Base-by-base conservation (phyloP, 2,113 vertebrate species). In the Percina caprodes region DNA sequence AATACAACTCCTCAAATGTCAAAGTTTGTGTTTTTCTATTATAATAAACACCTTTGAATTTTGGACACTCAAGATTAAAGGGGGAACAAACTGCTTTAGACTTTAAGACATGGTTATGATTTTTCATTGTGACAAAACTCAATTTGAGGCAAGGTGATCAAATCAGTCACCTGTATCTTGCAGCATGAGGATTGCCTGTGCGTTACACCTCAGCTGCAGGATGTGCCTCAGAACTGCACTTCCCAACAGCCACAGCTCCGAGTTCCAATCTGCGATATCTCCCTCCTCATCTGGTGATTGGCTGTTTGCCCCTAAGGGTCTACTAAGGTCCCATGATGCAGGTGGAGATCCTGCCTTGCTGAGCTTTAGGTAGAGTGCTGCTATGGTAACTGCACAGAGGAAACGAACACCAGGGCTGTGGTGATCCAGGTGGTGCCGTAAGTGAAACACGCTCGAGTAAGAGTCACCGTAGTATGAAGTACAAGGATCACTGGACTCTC, bases 141-240 rank as follows among this genome's bases (percentile, higher is more conserved):
- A 39, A 33, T 60, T 16, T 48, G n/a, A 66, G 23, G 26, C 51
- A 14, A 42, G 5, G 16, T 19, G n/a, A 49, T 62, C n/a, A 45
- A 46, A 70, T 35, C 33, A 69, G 14, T 81, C 45, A 93, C 92
- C 93, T 93, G 76, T 82, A 0, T 96, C 95, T 52, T 93, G 94
- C 63, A 97, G 84, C 6, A 79, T 60, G 13, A 93, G 91, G 80
- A 99, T 85, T 0, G 97, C 98, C 90, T 99, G 98, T 4, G 97
- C 96, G 1, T 99, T 99, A 72, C 97, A 98, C 5, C 95, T 94
- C 10, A 99, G 95, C 90, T 99, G 98, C 72, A 99, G 82, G 83
- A 97, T 1, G 33, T 99, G 98, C 58, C 95, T 96, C 85, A 99
- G 92, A 91, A 96, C 94, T 0, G 94, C 95, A 87, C 95, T 94